Evolutionary conservation across 2,888 invertebrate genomes (phyloP).

Genomic region (Drosophila planitibia): DNA sequence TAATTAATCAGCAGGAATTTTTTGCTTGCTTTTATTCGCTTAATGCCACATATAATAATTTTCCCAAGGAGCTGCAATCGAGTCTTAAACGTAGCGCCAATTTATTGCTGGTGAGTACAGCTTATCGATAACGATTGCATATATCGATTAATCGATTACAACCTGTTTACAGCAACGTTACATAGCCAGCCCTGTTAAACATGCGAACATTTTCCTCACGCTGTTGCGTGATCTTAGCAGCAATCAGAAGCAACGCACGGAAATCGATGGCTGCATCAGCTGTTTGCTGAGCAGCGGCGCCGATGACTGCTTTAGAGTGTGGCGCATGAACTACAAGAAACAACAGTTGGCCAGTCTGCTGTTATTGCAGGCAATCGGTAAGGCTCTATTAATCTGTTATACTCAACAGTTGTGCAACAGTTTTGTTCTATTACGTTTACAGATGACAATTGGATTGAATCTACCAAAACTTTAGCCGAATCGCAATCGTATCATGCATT

Average conservation of each 20-base stretch:
- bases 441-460: slow-evolving; percentile 71
- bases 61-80: slow-evolving; percentile 79
- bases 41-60: slow-evolving; percentile 62
- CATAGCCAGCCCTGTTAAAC: slow-evolving; percentile 76
- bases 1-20: slow-evolving; percentile 76
- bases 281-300: slow-evolving; percentile 72
- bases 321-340: slow-evolving; percentile 85
- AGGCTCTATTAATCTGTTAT: slow-evolving; percentile 1
- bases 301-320: slow-evolving; percentile 82
- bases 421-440: slow-evolving; percentile 1
- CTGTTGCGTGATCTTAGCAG: slow-evolving; percentile 77
- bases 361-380: slow-evolving; percentile 78
- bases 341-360: slow-evolving; percentile 76
- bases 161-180: slow-evolving; percentile 71
- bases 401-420: background rate
- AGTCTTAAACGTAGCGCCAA: slow-evolving; percentile 76
- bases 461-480: slow-evolving; percentile 53
- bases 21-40: slow-evolving; percentile 78
- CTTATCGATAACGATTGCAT: slow-evolving; percentile 2
- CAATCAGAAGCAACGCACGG: slow-evolving; percentile 56
- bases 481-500: slow-evolving; percentile 74
- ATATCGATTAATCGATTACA: background rate
- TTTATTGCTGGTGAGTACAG: slow-evolving; percentile 75
- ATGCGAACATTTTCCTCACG: slow-evolving; percentile 81
- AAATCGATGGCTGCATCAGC: slow-evolving; percentile 81